A percentile compares a stretch with the other conserved stretches of the same genome.
These are phyloP conservation scores for Maniola hyperantus DNA, from an alignment of 2,888 invertebrate species.

Conservation along the genomic window DNA sequence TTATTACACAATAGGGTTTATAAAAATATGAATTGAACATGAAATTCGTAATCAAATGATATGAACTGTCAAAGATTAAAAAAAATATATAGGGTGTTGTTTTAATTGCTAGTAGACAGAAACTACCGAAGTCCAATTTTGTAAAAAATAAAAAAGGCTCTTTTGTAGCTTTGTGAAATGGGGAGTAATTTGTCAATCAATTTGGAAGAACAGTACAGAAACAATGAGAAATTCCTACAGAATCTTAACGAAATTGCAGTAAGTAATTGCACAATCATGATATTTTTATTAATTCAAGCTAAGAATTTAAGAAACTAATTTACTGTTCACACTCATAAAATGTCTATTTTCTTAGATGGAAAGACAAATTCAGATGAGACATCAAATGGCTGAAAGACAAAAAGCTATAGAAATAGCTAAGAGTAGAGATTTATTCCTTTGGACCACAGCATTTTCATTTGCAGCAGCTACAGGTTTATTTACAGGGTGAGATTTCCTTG, in stretches of 20 bases:
- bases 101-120: background rate
- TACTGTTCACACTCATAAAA: background rate
- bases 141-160: background rate
- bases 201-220: slow-evolving; percentile 86
- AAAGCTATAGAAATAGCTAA: slow-evolving; percentile 87
- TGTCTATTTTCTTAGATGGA: slow-evolving; percentile 82
- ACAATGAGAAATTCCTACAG: slow-evolving; percentile 87
- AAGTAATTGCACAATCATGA: slow-evolving; percentile 37
- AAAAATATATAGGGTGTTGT: slow-evolving; percentile 5
- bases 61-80: background rate
- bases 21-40: background rate
- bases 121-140: background rate
- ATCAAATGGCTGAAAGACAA: slow-evolving; percentile 89
- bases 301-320: background rate
- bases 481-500: slow-evolving; percentile 67
- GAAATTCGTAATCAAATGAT: too few relatives aligned
- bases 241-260: slow-evolving; percentile 86
- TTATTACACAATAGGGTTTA: background rate
- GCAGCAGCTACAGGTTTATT: slow-evolving; percentile 78
- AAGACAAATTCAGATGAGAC: slow-evolving; percentile 90
- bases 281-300: slow-evolving; percentile 1
- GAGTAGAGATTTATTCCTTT: slow-evolving; percentile 87
- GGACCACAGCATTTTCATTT: slow-evolving; percentile 86
- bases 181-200: slow-evolving; percentile 82
- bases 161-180: slow-evolving; percentile 63